Conservation (phyloP, 2,888 invertebrate genomes). For the Phortica okadai region DNA sequence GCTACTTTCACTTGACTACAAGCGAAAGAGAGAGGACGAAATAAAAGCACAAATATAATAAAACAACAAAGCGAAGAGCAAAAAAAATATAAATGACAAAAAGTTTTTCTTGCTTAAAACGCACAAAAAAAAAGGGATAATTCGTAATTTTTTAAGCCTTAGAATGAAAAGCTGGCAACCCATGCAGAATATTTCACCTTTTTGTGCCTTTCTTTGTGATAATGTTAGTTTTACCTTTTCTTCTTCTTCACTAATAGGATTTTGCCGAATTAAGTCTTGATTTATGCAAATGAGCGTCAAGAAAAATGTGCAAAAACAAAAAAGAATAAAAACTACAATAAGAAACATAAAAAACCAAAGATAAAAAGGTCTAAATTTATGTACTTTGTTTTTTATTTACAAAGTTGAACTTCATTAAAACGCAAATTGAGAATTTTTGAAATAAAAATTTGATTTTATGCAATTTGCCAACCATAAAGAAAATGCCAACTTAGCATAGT, state of each 20-base stretch:
- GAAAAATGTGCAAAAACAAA: not conserved
- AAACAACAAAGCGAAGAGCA: not conserved
- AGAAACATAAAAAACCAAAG: not conserved
- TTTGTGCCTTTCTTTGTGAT: constrained; percentile 43
- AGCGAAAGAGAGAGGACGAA: not conserved
- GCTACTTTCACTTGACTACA: not conserved
- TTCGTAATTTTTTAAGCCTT: constrained; percentile 26
- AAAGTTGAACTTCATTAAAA: no score
- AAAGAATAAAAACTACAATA: not conserved
- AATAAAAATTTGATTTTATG: no score
- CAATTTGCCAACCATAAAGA: no score
- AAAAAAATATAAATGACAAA: constrained; percentile 1
- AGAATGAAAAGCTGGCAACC: constrained; percentile 7
- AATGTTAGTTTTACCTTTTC: constrained; percentile 44
- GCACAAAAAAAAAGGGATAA: constrained; percentile 6
- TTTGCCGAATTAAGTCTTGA: constrained; percentile 37
- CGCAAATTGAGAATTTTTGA: no score
- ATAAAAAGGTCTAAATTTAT: no score
- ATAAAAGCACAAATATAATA: not conserved
- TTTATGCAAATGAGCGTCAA: constrained; percentile 51
- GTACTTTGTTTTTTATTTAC: no score
- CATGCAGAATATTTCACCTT: not conserved
- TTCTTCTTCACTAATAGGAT: constrained; percentile 21
- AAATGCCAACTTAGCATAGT: no score
- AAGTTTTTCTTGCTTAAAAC: not conserved